phyloP scores from a whole-genome alignment of 2,797 vertebrate species.

The Fistularia commersonii region DNA sequence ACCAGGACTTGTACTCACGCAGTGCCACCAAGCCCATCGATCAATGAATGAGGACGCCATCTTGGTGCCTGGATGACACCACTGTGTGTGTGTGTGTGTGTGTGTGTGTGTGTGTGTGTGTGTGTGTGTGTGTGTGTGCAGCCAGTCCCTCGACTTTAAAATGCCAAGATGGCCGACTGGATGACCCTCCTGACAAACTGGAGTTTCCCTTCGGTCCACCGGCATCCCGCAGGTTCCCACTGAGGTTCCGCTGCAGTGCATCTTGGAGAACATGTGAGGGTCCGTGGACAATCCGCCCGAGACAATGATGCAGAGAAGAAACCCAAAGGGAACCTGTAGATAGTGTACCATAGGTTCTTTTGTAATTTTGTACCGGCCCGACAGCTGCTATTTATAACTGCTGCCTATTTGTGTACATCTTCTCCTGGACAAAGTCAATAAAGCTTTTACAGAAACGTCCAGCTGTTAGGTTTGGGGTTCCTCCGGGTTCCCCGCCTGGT shows the following conservation, averaged over 20 bases:
- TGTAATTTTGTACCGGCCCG: slow-evolving; percentile 84
- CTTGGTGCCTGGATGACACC: neutral
- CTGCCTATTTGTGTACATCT: slow-evolving; percentile 81
- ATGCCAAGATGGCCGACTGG: slow-evolving; percentile 29
- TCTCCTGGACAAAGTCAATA: slow-evolving; percentile 74
- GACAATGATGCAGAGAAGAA: slow-evolving; percentile 43
- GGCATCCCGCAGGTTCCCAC: too few relatives aligned
- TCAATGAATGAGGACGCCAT: too few relatives aligned
- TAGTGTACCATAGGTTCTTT: slow-evolving; percentile 82
- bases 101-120: slow-evolving; percentile 1
- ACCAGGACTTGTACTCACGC: slow-evolving; percentile 19
- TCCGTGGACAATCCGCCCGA: slow-evolving; percentile 56
- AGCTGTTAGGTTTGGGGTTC: too few relatives aligned
- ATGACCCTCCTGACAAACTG: too few relatives aligned
- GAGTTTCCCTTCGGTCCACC: too few relatives aligned
- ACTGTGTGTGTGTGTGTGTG: neutral
- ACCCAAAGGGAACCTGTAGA: slow-evolving; percentile 78
- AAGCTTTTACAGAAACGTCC: slow-evolving; percentile 78
- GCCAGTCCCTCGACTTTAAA: slow-evolving; percentile 23
- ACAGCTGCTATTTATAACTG: slow-evolving; percentile 81
- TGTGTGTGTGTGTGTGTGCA: slow-evolving; percentile 12
- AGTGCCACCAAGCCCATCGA: slow-evolving; percentile 21
- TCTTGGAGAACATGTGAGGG: slow-evolving; percentile 38
- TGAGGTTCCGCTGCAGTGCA: slow-evolving; percentile 30
- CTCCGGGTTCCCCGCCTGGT: too few relatives aligned